Evolutionary conservation across 2,113 vertebrate genomes (phyloP).

Genomic region (Corythornis vintsioides): DNA sequence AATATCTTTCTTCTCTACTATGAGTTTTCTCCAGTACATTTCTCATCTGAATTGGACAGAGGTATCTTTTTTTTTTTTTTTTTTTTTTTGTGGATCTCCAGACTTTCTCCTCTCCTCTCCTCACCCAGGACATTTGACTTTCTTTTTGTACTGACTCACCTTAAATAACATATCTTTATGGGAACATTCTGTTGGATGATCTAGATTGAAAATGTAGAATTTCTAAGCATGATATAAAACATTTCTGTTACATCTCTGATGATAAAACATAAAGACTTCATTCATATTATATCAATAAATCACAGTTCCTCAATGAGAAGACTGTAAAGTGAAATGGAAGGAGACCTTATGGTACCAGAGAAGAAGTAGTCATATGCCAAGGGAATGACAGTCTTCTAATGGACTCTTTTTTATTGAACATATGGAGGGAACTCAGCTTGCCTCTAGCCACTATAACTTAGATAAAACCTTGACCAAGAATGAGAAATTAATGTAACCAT

Average conservation of each 20-base stretch:
- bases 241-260: neutral
- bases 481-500: neutral
- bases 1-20: neutral
- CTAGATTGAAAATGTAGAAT: neutral
- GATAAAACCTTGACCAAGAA: neutral
- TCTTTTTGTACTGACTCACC: neutral
- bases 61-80: neutral
- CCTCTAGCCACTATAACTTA: neutral
- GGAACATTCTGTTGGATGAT: neutral
- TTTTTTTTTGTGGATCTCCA: neutral
- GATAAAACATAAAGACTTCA: conserved; percentile 49
- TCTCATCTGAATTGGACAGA: neutral
- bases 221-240: neutral
- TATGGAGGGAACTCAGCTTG: neutral
- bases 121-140: too few species aligned
- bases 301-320: neutral
- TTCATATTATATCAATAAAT: conserved; percentile 32
- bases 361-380: conserved; percentile 40
- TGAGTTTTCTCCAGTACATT: neutral
- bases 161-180: neutral
- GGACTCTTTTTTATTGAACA: conserved; percentile 42
- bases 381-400: conserved; percentile 31
- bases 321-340: conserved; percentile 38
- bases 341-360: conserved; percentile 26
- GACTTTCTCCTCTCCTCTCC: neutral